Percentiles rank a stretch among this genome's conserved stretches.
phyloP scores from a whole-genome alignment of 1,140 invertebrate species.

The Meloidogyne floridensis region DNA sequence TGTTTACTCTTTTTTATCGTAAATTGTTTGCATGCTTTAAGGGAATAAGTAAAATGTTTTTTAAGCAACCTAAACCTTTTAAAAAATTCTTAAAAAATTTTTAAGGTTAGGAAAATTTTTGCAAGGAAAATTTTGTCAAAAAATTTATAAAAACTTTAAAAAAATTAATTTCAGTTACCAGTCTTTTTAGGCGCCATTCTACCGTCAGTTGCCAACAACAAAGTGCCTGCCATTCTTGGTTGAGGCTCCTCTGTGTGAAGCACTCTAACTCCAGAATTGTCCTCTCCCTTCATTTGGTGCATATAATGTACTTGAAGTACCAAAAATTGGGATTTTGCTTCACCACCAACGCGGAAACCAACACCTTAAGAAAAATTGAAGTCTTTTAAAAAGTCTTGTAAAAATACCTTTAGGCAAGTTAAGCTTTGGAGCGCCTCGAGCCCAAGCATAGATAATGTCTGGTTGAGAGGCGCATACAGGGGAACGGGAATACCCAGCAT shows the following conservation, averaged over 20 bases:
- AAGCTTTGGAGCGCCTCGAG: constrained; percentile 84
- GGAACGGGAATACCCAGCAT: constrained; percentile 57
- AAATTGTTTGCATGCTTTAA: no score
- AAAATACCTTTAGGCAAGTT: constrained; percentile 76
- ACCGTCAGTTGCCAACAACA: constrained; percentile 58
- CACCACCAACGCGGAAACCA: constrained; percentile 71
- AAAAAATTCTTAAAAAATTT: no score
- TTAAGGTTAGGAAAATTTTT: no score
- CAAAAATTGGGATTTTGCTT: constrained; percentile 69
- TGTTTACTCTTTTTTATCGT: background rate
- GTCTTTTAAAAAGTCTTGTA: background rate
- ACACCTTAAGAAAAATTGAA: constrained; percentile 62
- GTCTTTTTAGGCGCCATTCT: constrained; percentile 32
- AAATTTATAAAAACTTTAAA: background rate
- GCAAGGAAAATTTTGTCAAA: no score
- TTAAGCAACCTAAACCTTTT: no score
- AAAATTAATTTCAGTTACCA: background rate
- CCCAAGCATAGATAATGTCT: constrained; percentile 94
- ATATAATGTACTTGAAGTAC: constrained; percentile 90
- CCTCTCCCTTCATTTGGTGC: constrained; percentile 65
- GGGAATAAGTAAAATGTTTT: no score
- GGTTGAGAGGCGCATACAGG: constrained; percentile 64
- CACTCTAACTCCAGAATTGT: constrained; percentile 54
- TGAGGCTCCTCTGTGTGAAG: constrained; percentile 58
- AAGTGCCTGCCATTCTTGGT: constrained; percentile 53